Evolutionary conservation across 1,140 invertebrate genomes (phyloP).

Genomic region (Drosophila ficusphila): DNA sequence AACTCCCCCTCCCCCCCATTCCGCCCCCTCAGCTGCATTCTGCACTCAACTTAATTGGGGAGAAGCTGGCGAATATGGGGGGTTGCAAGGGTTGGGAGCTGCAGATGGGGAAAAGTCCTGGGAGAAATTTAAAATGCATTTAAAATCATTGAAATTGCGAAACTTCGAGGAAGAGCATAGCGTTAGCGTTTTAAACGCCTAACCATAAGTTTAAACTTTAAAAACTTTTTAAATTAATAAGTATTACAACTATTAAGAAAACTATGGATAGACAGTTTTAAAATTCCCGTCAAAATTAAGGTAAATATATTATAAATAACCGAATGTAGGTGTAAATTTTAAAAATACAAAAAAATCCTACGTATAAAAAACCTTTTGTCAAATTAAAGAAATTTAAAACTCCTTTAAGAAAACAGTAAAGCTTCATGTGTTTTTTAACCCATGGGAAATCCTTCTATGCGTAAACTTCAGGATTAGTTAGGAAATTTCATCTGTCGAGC

Average conservation of each 20-base stretch:
- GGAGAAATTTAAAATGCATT: slow-evolving; percentile 51
- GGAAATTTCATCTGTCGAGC: background rate
- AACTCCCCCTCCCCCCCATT: slow-evolving; percentile 1
- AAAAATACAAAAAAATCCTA: too few relatives aligned
- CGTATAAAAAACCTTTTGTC: too few relatives aligned
- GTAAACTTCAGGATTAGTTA: background rate
- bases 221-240: background rate
- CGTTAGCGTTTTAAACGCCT: slow-evolving; percentile 8
- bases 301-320: too few relatives aligned
- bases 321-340: too few relatives aligned
- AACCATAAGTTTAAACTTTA: background rate
- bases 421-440: too few relatives aligned
- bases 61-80: slow-evolving; percentile 26
- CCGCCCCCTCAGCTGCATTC: slow-evolving; percentile 23
- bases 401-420: too few relatives aligned
- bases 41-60: slow-evolving; percentile 78
- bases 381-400: too few relatives aligned
- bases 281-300: too few relatives aligned
- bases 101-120: slow-evolving; percentile 12
- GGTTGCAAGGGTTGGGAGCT: background rate
- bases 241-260: too few relatives aligned
- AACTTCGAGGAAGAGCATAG: background rate
- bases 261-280: too few relatives aligned
- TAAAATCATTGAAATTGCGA: slow-evolving; percentile 32
- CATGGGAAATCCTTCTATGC: too few relatives aligned